Evolutionary conservation across 2,113 vertebrate species (phyloP).

Genomic region (Mustela nigripes): DNA sequence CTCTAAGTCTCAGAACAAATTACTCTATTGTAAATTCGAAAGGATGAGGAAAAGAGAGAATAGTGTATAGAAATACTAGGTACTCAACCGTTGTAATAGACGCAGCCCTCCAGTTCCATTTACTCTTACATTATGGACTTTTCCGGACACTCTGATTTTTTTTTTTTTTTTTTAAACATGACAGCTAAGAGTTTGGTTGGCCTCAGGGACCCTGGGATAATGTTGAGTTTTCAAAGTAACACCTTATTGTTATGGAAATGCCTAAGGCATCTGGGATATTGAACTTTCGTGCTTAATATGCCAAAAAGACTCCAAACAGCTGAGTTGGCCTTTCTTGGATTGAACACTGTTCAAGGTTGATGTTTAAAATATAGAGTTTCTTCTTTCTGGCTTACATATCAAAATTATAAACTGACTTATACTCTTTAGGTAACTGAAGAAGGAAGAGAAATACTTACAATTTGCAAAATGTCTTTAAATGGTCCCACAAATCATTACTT

Average conservation of each 20-base stretch:
- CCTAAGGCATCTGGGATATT: not conserved
- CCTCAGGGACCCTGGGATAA: not conserved
- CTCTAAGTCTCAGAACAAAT: not conserved
- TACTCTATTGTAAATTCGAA: not conserved
- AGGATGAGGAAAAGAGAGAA: not conserved
- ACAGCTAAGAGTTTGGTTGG: not conserved
- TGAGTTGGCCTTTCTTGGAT: not conserved
- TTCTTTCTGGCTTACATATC: not conserved
- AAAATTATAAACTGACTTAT: not conserved
- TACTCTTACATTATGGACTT: not conserved
- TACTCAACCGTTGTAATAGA: not conserved
- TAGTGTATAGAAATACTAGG: not conserved
- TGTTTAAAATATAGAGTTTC: slow-evolving; percentile 5
- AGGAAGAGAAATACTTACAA: not conserved
- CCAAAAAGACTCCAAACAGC: not conserved
- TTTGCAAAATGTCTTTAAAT: not conserved
- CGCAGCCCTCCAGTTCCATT: not conserved
- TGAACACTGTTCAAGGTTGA: not conserved
- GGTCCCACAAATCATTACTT: not conserved
- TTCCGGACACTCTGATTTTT: not conserved
- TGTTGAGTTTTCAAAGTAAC: not conserved
- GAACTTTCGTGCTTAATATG: not conserved
- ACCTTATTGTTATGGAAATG: not conserved
- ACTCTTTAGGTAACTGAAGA: not conserved
- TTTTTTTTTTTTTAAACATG: not conserved